Base-by-base conservation (phyloP, 2,888 invertebrate species). In the Gibbula magus region DNA sequence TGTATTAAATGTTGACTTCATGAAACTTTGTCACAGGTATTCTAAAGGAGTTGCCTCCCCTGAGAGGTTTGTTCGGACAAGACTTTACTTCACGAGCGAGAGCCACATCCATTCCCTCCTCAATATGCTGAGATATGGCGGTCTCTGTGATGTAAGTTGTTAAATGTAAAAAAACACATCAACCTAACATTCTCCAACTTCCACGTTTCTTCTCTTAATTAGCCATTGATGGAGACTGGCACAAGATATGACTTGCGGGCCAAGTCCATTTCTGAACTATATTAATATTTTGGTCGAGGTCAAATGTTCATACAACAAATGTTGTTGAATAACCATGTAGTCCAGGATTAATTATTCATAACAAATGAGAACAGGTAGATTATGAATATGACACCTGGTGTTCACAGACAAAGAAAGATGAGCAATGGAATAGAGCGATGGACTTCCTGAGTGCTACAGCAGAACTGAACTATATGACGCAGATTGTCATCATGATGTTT, bases 71-170 rank as follows among this genome's bases (percentile, higher is more conserved):
- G 99, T 99, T 35, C 95, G 99, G 74, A 99, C 99, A 8, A 95
- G 99, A n/a, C 95, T 99, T 61, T 99, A 99, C 94, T 99, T 99
- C 93, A 99, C 99, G 1, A 99, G 98, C 93, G 99, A 99, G 94
- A 98, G 98, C 92, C 99, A 99, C 94, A 98, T 99, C 83, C 99
- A 99, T 94, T 99, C 99, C 13, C 94, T 99, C 83, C 95, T 99
- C 85, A 99, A 99, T 2, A 97, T 99, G 81, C 95, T 99, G 76
- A 95, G 99, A 84, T 98, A 96, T 92, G 99, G 99, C 16, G 98
- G 97, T 29, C 93, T 99, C 78, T 94, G 97, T 13, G 96, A 97
- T 93, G 97, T 89, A 83, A 86, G 88, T 81, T 0, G 10, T 70
- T 29, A 22, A 29, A 35, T 2, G 18, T 7, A n/a, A 18, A 10